Base-by-base conservation (phyloP, 2,888 invertebrate species). In the Heliconius charithonia region DNA sequence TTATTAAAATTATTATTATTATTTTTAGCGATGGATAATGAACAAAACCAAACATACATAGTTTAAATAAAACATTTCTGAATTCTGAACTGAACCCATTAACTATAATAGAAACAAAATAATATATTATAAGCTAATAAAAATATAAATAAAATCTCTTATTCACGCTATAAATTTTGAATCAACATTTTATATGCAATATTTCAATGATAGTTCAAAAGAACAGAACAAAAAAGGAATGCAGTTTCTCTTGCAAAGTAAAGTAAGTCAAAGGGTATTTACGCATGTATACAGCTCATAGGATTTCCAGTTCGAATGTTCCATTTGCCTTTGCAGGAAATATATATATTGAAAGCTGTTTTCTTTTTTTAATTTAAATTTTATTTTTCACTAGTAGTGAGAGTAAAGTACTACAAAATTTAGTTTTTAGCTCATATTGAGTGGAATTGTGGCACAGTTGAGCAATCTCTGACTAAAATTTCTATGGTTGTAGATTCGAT, bases 201-300 rank as follows among this genome's bases (percentile, higher is more conserved):
- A 56, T 56, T 29, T 56, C 29, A 56, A n/a, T 67, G n/a, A 67
- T 37, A 37, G 4, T 67, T 67, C 32, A 37, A 71, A 56, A 56
- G 56, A 71, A 56, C 29, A 56, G 6, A 75, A 67, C 71, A 80
- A 80, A 78, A 80, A 81, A 77, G 59, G 75, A 63, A 63, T 71
- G 56, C 67, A 72, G 70, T 77, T 59, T 67, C 45, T 41, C 77
- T 76, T 59, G 78, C 77, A 45, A 69, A 72, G 74, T 56, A 71
- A 72, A 74, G 59, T 82, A 83, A 79, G 83, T 82, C 82, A 83
- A 83, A 83, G 79, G 80, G 75, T 81, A 81, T 82, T 82, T 80
- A 80, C 82, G 79, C 77, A 75, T 82, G 83, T 81, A 70, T 62
- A 63, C 79, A 74, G 51, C 80, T 72, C 81, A 82, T 79, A 79